Evolutionary conservation across 2,888 invertebrate species (phyloP).

Genomic region (Eurytoma adleriae): DNA sequence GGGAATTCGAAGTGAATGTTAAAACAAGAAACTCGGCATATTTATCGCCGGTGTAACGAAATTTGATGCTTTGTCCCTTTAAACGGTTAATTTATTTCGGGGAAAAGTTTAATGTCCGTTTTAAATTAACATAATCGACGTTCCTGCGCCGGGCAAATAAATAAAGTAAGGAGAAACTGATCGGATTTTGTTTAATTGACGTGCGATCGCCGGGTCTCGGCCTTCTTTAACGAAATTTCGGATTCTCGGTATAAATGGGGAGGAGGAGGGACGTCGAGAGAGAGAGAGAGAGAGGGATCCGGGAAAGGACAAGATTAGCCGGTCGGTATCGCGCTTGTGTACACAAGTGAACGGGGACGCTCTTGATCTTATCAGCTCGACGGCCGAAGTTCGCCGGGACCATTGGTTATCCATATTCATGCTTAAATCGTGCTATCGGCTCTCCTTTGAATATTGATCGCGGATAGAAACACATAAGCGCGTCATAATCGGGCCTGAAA

Average conservation of each 20-base stretch:
- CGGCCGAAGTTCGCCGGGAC: constrained; percentile 17
- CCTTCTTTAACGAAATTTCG: constrained; percentile 46
- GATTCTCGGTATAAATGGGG: constrained; percentile 36
- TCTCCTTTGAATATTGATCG: constrained; percentile 52
- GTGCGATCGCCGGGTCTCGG: constrained; percentile 11
- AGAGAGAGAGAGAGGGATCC: neutral
- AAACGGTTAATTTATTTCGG: constrained; percentile 35
- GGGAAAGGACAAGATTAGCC: constrained; percentile 13
- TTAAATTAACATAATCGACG: constrained; percentile 50
- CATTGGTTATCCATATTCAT: constrained; percentile 54
- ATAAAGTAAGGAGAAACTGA: constrained; percentile 43
- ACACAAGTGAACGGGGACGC: neutral
- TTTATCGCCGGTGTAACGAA: constrained; percentile 12
- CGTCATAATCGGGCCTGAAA: constrained; percentile 48
- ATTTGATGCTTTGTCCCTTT: constrained; percentile 42
- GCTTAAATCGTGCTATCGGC: constrained; percentile 44
- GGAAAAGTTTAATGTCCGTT: constrained; percentile 36
- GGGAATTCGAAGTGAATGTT: neutral
- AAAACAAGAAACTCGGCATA: constrained; percentile 29
- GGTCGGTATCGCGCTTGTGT: neutral
- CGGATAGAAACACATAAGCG: constrained; percentile 41
- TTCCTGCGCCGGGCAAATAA: constrained; percentile 16
- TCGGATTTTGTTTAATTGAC: constrained; percentile 55
- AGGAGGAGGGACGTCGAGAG: too few species aligned
- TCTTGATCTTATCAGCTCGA: constrained; percentile 52